phyloP scores from a whole-genome alignment of 2,888 invertebrate species.

The Ophion costatus region DNA sequence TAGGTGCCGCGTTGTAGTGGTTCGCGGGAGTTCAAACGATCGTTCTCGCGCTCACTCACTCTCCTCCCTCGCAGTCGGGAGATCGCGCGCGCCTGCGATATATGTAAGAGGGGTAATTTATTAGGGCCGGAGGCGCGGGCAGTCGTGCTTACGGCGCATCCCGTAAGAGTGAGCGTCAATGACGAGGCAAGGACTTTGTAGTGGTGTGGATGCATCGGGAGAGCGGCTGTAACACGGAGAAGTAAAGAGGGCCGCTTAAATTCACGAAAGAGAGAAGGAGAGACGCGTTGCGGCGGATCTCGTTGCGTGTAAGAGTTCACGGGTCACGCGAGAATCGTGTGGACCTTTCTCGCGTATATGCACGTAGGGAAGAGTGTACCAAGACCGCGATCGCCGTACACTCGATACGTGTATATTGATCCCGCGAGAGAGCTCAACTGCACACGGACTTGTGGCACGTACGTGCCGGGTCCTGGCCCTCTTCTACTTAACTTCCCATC shows the following conservation, averaged over 20 bases:
- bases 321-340: slow-evolving; percentile 81
- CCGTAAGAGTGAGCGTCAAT: slow-evolving; percentile 66
- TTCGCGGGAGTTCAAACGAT: slow-evolving; percentile 74
- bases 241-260: slow-evolving; percentile 38
- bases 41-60: slow-evolving; percentile 59
- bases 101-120: slow-evolving; percentile 79
- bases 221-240: slow-evolving; percentile 40
- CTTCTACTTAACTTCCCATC: slow-evolving; percentile 38
- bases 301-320: slow-evolving; percentile 80
- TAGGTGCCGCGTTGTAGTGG: slow-evolving; percentile 67
- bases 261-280: slow-evolving; percentile 35
- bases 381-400: slow-evolving; percentile 37
- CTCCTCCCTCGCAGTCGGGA: slow-evolving; percentile 41
- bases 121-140: slow-evolving; percentile 78
- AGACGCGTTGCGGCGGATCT: slow-evolving; percentile 70
- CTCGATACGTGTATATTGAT: slow-evolving; percentile 40
- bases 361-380: slow-evolving; percentile 31
- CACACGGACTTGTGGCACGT: slow-evolving; percentile 6
- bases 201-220: slow-evolving; percentile 41
- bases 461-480: not conserved
- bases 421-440: slow-evolving; percentile 42
- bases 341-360: slow-evolving; percentile 69
- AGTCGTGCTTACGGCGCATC: slow-evolving; percentile 71
- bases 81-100: slow-evolving; percentile 68
- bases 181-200: slow-evolving; percentile 27